phyloP scores from a whole-genome alignment of 2,888 invertebrate species.

The Tachina lurida region DNA sequence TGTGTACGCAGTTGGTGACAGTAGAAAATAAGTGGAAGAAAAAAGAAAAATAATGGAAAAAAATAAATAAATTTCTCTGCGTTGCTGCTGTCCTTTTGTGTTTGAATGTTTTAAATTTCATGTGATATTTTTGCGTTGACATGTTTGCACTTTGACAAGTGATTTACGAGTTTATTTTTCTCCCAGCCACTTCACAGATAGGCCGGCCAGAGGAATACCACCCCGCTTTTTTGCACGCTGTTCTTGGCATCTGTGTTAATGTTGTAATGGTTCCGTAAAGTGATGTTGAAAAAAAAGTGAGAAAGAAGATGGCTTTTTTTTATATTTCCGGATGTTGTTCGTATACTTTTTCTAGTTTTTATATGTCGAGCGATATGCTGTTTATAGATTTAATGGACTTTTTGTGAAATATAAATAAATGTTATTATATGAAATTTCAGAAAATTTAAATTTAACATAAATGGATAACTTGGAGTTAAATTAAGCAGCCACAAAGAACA shows the following conservation, averaged over 20 bases:
- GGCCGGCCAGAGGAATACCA: constrained; percentile 35
- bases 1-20: constrained; percentile 13
- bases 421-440: neutral
- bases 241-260: constrained; percentile 56
- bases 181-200: constrained; percentile 15
- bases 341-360: constrained; percentile 10
- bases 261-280: constrained; percentile 49
- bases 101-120: constrained; percentile 49
- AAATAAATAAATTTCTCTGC: constrained; percentile 10
- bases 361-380: neutral
- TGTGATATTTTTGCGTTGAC: constrained; percentile 71
- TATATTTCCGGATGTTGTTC: constrained; percentile 64
- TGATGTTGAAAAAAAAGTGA: constrained; percentile 54
- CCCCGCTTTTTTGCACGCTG: constrained; percentile 33
- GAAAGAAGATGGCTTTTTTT: constrained; percentile 37
- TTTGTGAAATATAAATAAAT: constrained; percentile 18
- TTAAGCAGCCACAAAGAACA: too few relatives aligned
- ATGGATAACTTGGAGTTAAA: too few relatives aligned
- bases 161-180: constrained; percentile 66
- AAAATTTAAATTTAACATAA: neutral
- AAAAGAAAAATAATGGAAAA: neutral
- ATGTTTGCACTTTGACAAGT: constrained; percentile 71
- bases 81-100: constrained; percentile 45
- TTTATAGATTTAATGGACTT: constrained; percentile 44
- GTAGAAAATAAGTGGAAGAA: constrained; percentile 2